phyloP scores from a whole-genome alignment of 2,888 invertebrate species.

The Lasioglossum lativentre region DNA sequence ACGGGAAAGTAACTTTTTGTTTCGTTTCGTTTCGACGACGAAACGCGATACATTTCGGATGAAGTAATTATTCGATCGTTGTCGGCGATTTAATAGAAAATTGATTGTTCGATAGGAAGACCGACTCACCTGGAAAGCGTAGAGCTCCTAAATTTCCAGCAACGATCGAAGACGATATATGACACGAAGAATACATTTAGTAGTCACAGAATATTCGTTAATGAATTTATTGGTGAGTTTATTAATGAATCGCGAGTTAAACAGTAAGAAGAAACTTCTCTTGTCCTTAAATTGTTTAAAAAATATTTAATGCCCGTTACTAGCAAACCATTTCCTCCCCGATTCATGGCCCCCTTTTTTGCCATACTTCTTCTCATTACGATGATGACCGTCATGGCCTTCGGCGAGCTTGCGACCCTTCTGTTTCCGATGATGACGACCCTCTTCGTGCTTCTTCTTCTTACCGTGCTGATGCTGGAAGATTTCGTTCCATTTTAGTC shows the following conservation, averaged over 20 bases:
- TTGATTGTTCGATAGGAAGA: neutral
- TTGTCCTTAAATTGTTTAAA: neutral
- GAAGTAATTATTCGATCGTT: neutral
- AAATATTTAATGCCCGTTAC: slow-evolving; percentile 66
- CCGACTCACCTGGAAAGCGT: neutral
- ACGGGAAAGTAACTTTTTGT: neutral
- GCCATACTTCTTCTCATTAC: slow-evolving; percentile 84
- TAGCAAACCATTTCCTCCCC: slow-evolving; percentile 87
- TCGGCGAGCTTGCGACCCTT: slow-evolving; percentile 86
- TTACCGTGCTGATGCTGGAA: slow-evolving; percentile 86
- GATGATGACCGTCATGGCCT: slow-evolving; percentile 87
- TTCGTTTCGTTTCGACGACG: neutral
- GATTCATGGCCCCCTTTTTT: slow-evolving; percentile 84
- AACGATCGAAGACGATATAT: neutral
- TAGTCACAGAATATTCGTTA: neutral
- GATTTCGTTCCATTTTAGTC: neutral
- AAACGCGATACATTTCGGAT: neutral
- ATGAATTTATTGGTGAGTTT: neutral
- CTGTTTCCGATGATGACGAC: slow-evolving; percentile 85
- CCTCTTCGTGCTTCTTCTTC: slow-evolving; percentile 86
- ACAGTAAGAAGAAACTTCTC: slow-evolving; percentile 3
- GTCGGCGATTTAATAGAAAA: neutral
- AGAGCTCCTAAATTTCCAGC: neutral
- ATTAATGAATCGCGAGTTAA: neutral
- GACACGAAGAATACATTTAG: neutral